phyloP scores from a whole-genome alignment of 2,113 vertebrate species.

The Bufo gargarizans region DNA sequence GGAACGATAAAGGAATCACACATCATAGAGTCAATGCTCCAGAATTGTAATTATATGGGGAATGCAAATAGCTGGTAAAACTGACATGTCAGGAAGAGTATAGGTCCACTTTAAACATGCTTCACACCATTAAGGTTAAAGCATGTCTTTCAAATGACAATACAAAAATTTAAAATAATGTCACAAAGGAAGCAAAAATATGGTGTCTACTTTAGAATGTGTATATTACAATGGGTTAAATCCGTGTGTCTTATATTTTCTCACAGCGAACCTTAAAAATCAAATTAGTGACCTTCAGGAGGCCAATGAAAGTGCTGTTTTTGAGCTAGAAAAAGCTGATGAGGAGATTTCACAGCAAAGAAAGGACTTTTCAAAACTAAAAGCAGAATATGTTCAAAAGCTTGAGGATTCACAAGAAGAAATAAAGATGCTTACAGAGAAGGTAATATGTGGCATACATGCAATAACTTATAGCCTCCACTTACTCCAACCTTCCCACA shows the following conservation, averaged over 20 bases:
- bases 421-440: conserved; percentile 42
- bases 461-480: background rate
- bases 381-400: conserved; percentile 41
- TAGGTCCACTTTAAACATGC: too few species aligned
- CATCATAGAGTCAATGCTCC: too few species aligned
- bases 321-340: conserved; percentile 54
- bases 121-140: background rate
- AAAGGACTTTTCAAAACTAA: background rate
- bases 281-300: conserved; percentile 53
- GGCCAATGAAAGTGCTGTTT: conserved; percentile 37
- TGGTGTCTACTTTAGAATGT: background rate
- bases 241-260: background rate
- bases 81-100: too few species aligned
- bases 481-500: too few species aligned
- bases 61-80: too few species aligned
- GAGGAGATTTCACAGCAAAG: conserved; percentile 57
- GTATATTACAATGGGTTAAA: background rate
- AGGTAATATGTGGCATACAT: background rate
- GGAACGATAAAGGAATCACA: too few species aligned
- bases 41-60: too few species aligned
- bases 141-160: background rate
- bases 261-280: conserved; percentile 44
- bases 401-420: conserved; percentile 39
- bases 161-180: background rate
- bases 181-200: too few species aligned